phyloP scores from a whole-genome alignment of 2,888 invertebrate genomes.

The Cephus sareptanus region DNA sequence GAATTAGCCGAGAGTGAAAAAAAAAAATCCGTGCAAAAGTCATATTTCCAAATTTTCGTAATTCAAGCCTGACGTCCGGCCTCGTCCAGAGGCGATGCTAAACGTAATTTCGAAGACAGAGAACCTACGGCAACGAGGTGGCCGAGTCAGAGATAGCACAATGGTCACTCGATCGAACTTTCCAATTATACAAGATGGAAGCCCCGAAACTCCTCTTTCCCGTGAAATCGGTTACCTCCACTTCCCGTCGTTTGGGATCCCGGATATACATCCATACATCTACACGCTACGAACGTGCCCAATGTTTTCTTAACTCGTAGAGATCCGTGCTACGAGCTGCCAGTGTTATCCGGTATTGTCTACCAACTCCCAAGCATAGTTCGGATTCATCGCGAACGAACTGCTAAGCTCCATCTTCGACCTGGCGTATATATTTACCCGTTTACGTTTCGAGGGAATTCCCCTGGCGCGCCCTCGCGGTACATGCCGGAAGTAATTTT shows the following conservation, averaged over 20 bases:
- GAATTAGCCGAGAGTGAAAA: slow-evolving; percentile 39
- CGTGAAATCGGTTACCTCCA: not conserved
- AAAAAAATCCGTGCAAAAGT: slow-evolving; percentile 17
- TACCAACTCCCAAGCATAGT: slow-evolving; percentile 35
- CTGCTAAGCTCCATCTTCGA: slow-evolving; percentile 27
- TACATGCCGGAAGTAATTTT: not conserved
- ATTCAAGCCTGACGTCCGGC: too few relatives aligned
- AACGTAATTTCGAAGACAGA: not conserved
- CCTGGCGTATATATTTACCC: slow-evolving; percentile 26
- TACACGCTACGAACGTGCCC: not conserved
- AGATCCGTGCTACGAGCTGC: not conserved
- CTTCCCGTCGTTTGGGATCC: not conserved
- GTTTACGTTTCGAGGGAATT: slow-evolving; percentile 47
- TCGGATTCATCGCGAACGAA: slow-evolving; percentile 32
- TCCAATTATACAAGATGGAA: slow-evolving; percentile 34
- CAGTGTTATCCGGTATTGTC: not conserved
- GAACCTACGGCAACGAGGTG: not conserved
- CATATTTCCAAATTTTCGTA: too few relatives aligned
- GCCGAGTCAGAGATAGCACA: slow-evolving; percentile 28
- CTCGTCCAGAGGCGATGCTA: not conserved
- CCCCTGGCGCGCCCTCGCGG: slow-evolving; percentile 24
- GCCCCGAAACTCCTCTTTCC: not conserved
- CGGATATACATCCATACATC: too few relatives aligned
- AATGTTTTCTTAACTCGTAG: not conserved
- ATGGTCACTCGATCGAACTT: slow-evolving; percentile 35